Conservation (phyloP, 2,888 invertebrate genomes). For the Brachylomia viminalis region DNA sequence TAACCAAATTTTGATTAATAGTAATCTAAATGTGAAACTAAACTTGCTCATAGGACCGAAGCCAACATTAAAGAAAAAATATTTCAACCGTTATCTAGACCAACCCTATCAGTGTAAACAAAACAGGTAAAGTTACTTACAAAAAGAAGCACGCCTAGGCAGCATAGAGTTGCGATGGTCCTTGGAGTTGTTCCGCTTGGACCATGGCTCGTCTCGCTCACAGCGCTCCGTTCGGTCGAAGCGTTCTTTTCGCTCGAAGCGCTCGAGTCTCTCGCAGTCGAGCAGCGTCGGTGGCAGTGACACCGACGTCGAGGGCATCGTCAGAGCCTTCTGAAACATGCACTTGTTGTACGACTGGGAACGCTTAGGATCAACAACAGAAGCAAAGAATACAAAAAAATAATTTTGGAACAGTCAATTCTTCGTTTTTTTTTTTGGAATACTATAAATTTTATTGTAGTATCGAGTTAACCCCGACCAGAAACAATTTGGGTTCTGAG, state of each 20-base stretch:
- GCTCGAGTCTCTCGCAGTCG: slow-evolving; percentile 32
- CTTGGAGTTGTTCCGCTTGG: slow-evolving; percentile 50
- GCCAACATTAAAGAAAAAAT: background rate
- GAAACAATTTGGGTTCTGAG: no score
- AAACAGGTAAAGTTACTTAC: slow-evolving; percentile 67
- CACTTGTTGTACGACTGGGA: slow-evolving; percentile 38
- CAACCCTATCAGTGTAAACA: background rate
- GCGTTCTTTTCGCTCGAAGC: slow-evolving; percentile 17
- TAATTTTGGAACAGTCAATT: no score
- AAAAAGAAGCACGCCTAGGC: slow-evolving; percentile 78
- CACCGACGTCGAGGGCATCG: slow-evolving; percentile 71
- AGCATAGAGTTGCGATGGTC: slow-evolving; percentile 68
- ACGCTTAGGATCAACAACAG: no score
- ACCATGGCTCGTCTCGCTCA: slow-evolving; percentile 62
- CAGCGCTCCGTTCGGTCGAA: slow-evolving; percentile 5
- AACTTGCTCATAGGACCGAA: background rate
- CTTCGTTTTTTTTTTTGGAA: no score
- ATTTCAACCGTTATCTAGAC: background rate
- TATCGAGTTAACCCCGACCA: no score
- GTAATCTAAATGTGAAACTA: background rate
- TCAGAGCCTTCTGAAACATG: slow-evolving; percentile 83
- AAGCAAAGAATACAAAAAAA: no score
- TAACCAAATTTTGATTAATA: background rate
- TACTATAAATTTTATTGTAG: no score
- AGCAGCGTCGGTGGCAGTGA: slow-evolving; percentile 50